These are phyloP conservation scores for Pseudachorutes palmiensis DNA, from an alignment of 1,140 invertebrate genomes.

Conservation along the genomic window DNA sequence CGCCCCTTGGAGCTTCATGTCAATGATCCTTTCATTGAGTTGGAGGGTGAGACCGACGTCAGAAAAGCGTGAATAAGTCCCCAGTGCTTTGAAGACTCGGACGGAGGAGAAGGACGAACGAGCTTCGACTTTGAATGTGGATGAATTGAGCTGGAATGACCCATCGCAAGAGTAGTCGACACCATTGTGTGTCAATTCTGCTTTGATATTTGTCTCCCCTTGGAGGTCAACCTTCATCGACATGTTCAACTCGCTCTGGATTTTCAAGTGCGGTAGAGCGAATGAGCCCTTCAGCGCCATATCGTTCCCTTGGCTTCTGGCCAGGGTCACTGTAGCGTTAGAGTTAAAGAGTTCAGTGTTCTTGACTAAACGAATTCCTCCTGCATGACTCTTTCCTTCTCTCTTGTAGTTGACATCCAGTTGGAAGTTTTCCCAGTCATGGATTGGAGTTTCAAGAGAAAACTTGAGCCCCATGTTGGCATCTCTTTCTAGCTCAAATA, in stretches of 20 bases:
- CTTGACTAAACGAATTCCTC: background rate
- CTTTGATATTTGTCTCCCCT: background rate
- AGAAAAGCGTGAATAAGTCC: background rate
- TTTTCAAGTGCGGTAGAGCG: background rate
- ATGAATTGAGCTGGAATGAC: background rate
- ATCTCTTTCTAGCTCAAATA: background rate
- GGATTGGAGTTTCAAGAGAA: background rate
- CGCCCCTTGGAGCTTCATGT: conserved; percentile 2
- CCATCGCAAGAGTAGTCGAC: background rate
- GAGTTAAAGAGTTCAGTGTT: background rate
- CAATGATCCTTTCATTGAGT: conserved; percentile 7
- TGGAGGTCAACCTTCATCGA: background rate
- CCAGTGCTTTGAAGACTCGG: background rate
- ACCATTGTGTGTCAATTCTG: background rate
- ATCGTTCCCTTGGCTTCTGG: background rate
- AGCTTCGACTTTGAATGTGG: background rate
- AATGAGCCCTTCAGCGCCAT: background rate
- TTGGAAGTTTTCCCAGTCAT: background rate
- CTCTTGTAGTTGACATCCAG: background rate
- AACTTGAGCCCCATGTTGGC: background rate
- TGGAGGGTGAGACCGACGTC: background rate
- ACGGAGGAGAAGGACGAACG: background rate
- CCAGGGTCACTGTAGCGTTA: background rate
- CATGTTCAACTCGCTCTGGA: background rate
- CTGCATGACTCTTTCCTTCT: background rate